Base-by-base conservation (phyloP, 1,140 invertebrate genomes). In the Caenorhabditis latens region DNA sequence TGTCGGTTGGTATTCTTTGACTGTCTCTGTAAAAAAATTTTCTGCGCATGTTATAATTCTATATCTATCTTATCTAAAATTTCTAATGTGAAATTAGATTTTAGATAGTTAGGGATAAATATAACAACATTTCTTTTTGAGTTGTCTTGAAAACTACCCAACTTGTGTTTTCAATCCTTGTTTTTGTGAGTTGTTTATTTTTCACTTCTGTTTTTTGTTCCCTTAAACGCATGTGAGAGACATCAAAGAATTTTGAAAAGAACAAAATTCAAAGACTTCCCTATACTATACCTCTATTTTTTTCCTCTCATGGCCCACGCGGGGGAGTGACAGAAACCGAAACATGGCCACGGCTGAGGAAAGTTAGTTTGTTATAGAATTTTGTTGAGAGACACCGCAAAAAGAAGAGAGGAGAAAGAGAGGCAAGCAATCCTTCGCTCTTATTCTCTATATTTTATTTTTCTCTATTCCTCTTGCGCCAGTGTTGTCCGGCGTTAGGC, bases 291-390 rank as follows among this genome's bases (percentile, higher is more conserved):
- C 19, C 57, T 40, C 32, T 32, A 32, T 32, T 32, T 40, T 46
- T 43, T 71, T 8, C 40, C 43, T 71, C 19, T 71, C 65, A n/a
- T 46, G 65, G 65, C n/a, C 71, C n/a, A 53, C 24, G 71, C 71
- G 71, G n/a, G 71, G 71, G 71, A 53, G 71, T 79, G 71, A 32
- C 71, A 79, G 46, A 79, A 79, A 48, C 46, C 71, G 71, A 79
- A 79, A 79, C 71, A 79, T 50, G 71, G 71, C 65, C 65, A 6
- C 24, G 24, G 21, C 24, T 8, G 11, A 21, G 65, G 14, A 50
- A 79, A 53, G 71, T 50, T 79, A 79, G 71, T 79, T 79, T 79
- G 71, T 79, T 79, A 79, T 79, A 79, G 40, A 79, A 79, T 24
- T 79, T 79, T 21, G 46, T 79, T 46, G 71, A 50, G 53, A 79